Percentiles rank a stretch among this genome's conserved stretches.
phyloP scores from a whole-genome alignment of 1,140 invertebrate genomes.

The Bombus breviceps region DNA sequence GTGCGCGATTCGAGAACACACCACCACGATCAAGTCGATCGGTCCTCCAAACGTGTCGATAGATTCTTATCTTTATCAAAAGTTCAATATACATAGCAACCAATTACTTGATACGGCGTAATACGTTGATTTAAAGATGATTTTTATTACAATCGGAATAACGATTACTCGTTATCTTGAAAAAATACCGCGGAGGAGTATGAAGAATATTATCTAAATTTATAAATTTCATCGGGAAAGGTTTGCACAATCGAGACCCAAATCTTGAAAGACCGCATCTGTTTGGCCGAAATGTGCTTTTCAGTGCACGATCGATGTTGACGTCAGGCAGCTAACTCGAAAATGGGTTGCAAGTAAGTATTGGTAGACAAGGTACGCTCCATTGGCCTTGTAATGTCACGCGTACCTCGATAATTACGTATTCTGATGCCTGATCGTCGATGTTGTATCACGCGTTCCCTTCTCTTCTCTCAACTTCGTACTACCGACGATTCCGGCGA shows the following conservation, averaged over 20 bases:
- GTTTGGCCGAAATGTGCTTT: neutral
- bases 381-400: conserved; percentile 36
- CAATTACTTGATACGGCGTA: neutral
- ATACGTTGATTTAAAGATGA: neutral
- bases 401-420: conserved; percentile 27
- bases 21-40: no score
- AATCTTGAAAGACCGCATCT: neutral
- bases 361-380: neutral
- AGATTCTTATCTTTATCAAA: neutral
- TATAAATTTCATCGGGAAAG: neutral
- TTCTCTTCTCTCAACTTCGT: neutral
- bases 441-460: neutral
- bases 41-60: neutral
- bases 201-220: neutral
- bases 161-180: neutral
- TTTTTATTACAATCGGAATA: neutral
- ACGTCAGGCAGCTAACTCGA: conserved; percentile 2
- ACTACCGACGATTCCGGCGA: no score
- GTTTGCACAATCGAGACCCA: neutral
- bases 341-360: conserved; percentile 22
- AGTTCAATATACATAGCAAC: neutral
- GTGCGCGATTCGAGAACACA: neutral
- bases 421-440: neutral
- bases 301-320: neutral
- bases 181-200: neutral